A percentile compares a stretch with the other conserved stretches of the same genome.
These are phyloP conservation scores for Atherinomorus stipes DNA, from an alignment of 2,113 vertebrate species.

Conservation along the genomic window DNA sequence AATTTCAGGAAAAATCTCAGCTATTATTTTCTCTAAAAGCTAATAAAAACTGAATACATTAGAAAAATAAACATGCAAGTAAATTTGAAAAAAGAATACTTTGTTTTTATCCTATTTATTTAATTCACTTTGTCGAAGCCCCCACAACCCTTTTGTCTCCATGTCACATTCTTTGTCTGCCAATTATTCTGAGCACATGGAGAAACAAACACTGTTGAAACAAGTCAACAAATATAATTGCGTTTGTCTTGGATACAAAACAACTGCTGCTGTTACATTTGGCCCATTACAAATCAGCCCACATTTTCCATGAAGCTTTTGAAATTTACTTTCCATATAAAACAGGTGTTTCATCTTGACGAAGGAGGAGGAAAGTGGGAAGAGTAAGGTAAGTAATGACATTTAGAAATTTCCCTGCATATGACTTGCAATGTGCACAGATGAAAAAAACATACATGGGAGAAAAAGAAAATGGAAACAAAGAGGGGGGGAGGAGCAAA, in stretches of 20 bases:
- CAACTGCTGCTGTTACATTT: conserved; percentile 55
- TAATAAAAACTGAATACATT: background rate
- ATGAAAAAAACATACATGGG: conserved; percentile 2
- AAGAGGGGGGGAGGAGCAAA: background rate
- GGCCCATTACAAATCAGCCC: conserved; percentile 35
- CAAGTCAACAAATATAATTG: conserved; percentile 76
- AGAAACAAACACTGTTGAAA: conserved; percentile 53
- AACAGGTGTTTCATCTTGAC: conserved; percentile 32
- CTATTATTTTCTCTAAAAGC: background rate
- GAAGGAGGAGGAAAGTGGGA: conserved; percentile 16
- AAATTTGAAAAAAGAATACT: background rate
- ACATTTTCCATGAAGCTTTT: conserved; percentile 49
- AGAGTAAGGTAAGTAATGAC: conserved; percentile 29
- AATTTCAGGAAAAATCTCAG: too few species aligned
- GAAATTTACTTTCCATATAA: conserved; percentile 35
- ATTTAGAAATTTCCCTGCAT: conserved; percentile 17
- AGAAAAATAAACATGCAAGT: background rate
- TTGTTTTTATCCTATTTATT: background rate
- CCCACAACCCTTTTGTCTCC: background rate
- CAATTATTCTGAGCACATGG: conserved; percentile 64
- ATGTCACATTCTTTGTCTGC: conserved; percentile 53
- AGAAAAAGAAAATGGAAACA: background rate
- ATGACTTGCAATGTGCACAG: conserved; percentile 6
- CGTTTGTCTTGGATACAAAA: conserved; percentile 51
- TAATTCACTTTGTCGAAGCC: background rate